Percentiles rank a stretch among this genome's conserved stretches.
phyloP scores from a whole-genome alignment of 2,888 invertebrate species.

The Cheilosia soror region DNA sequence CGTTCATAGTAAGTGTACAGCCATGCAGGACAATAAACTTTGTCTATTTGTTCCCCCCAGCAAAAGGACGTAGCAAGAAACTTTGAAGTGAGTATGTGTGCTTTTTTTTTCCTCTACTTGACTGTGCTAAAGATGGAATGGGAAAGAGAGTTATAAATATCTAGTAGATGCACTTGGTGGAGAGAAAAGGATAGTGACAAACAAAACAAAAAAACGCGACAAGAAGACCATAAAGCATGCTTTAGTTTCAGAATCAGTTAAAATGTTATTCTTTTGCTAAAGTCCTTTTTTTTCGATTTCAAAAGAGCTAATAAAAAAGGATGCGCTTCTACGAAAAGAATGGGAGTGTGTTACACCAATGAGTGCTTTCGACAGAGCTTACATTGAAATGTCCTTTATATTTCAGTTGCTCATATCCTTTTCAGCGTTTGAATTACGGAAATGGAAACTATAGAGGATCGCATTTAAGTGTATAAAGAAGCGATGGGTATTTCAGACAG shows the following conservation, averaged over 20 bases:
- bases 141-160: constrained; percentile 28
- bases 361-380: constrained; percentile 38
- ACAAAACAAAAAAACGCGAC: neutral
- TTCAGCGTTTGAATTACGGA: constrained; percentile 31
- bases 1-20: constrained; percentile 59
- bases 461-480: neutral
- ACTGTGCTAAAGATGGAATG: neutral
- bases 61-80: constrained; percentile 44
- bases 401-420: constrained; percentile 30
- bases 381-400: constrained; percentile 52
- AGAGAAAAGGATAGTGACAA: neutral
- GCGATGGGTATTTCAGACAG: constrained; percentile 4
- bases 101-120: neutral
- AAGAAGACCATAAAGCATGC: constrained; percentile 57
- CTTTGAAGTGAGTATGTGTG: constrained; percentile 48
- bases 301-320: constrained; percentile 43
- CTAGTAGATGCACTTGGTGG: constrained; percentile 15
- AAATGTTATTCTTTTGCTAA: constrained; percentile 66
- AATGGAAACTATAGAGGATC: constrained; percentile 20
- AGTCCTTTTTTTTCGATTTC: constrained; percentile 44
- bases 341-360: constrained; percentile 43
- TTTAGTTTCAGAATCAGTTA: constrained; percentile 69
- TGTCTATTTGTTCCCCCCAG: constrained; percentile 60
- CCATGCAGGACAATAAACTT: constrained; percentile 71
- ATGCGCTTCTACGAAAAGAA: constrained; percentile 13